phyloP scores from a whole-genome alignment of 2,888 invertebrate genomes.

The Pheosia tremula region DNA sequence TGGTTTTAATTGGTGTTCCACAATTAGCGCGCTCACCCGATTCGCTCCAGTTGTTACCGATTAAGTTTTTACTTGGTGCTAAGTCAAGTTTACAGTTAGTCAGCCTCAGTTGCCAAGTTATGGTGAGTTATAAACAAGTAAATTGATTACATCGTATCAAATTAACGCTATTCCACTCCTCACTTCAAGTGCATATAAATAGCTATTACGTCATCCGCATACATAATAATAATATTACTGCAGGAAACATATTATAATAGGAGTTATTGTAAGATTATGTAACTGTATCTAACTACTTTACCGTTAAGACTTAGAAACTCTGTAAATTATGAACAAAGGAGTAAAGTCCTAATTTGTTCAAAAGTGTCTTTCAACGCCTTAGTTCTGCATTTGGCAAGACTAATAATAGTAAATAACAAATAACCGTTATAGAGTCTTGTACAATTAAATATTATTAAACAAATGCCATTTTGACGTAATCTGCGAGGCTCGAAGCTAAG shows the following conservation, averaged over 20 bases:
- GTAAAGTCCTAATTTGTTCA: no score
- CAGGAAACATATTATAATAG: neutral
- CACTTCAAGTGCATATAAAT: no score
- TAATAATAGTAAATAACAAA: no score
- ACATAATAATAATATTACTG: neutral
- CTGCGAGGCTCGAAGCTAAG: no score
- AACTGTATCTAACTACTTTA: neutral
- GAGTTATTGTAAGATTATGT: neutral
- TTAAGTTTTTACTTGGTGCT: constrained; percentile 76
- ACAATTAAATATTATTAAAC: no score
- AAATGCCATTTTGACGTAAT: no score
- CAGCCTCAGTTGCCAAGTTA: constrained; percentile 63
- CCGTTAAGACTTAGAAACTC: constrained; percentile 19
- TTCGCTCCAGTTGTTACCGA: constrained; percentile 82
- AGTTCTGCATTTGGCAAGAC: no score
- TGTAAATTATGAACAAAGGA: constrained; percentile 21
- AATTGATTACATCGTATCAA: constrained; percentile 56
- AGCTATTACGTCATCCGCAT: neutral
- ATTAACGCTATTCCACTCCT: constrained; percentile 20
- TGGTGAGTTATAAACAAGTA: constrained; percentile 62
- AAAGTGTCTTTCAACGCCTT: no score
- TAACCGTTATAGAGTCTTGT: no score
- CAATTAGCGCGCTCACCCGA: constrained; percentile 75
- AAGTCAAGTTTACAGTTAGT: constrained; percentile 76
- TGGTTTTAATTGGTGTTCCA: constrained; percentile 66